Evolutionary conservation across 2,797 vertebrate species (phyloP).

Genomic region (Argyrosomus regius): DNA sequence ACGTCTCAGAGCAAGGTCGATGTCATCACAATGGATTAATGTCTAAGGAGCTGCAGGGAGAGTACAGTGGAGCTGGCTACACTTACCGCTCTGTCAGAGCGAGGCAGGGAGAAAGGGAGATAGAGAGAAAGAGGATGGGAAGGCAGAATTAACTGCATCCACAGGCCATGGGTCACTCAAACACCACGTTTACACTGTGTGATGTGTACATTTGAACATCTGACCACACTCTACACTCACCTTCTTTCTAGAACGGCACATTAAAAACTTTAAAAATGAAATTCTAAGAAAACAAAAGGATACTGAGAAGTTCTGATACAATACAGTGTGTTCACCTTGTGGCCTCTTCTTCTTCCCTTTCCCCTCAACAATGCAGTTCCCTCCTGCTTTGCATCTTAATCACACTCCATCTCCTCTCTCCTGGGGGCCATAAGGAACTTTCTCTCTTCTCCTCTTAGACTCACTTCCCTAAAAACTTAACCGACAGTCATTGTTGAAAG

Average conservation of each 20-base stretch:
- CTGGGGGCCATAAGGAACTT: constrained; percentile 79
- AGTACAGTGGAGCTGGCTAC: constrained; percentile 84
- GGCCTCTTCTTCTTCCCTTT: constrained; percentile 75
- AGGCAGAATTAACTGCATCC: constrained; percentile 72
- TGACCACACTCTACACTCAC: constrained; percentile 13
- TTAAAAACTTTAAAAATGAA: constrained; percentile 3
- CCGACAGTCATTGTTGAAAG: constrained; percentile 71
- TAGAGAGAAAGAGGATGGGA: constrained; percentile 66
- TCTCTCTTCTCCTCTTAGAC: constrained; percentile 80
- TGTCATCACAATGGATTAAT: constrained; percentile 90
- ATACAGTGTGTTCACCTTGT: constrained; percentile 46
- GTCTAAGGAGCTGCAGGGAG: constrained; percentile 86
- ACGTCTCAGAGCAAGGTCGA: constrained; percentile 88
- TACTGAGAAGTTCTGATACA: constrained; percentile 31
- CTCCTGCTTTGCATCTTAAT: constrained; percentile 74
- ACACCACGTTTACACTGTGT: constrained; percentile 44
- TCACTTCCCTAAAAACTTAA: constrained; percentile 80
- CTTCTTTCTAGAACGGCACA: constrained; percentile 34
- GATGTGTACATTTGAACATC: constrained; percentile 7
- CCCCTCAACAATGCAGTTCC: constrained; percentile 66
- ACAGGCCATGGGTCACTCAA: constrained; percentile 74
- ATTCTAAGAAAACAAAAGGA: constrained; percentile 36
- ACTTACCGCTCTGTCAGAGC: constrained; percentile 84
- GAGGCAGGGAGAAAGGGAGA: constrained; percentile 72
- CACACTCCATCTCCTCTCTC: constrained; percentile 67